Percentiles rank a stretch among this genome's conserved stretches.
These are phyloP conservation scores for Tokudaia muenninki DNA, from an alignment of 2,797 vertebrate species.

Conservation along the genomic window DNA sequence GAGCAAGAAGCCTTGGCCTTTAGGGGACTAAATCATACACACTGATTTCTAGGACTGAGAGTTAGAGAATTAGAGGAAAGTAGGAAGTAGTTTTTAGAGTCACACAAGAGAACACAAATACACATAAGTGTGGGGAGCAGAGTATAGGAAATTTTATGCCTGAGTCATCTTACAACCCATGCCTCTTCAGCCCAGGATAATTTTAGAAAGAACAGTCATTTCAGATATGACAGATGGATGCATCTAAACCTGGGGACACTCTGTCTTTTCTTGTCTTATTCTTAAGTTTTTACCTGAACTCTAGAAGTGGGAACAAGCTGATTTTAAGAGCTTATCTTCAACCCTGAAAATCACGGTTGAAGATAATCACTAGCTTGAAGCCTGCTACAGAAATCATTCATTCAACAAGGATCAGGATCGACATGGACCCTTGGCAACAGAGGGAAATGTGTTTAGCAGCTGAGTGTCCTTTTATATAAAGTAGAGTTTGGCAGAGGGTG, in stretches of 20 bases:
- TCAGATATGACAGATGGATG: slow-evolving; percentile 2
- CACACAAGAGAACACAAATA: neutral
- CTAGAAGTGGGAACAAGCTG: neutral
- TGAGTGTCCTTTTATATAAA: neutral
- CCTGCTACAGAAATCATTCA: neutral
- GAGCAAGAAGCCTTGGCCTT: neutral
- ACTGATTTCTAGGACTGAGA: neutral
- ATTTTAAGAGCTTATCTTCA: neutral
- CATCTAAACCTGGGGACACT: neutral
- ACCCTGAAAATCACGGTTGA: neutral
- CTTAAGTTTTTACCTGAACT: neutral
- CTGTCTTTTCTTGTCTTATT: slow-evolving; percentile 43
- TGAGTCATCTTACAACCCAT: slow-evolving; percentile 30
- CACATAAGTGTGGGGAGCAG: neutral
- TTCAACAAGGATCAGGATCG: neutral
- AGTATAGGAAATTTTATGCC: slow-evolving; percentile 1
- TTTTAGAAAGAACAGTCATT: slow-evolving; percentile 48
- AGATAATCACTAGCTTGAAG: neutral
- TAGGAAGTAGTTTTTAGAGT: neutral
- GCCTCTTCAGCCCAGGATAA: slow-evolving; percentile 16
- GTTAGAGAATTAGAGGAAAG: neutral
- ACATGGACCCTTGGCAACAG: neutral
- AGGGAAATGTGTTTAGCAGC: neutral
- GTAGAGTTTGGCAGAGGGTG: neutral
- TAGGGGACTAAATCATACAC: neutral